These are phyloP conservation scores for Ceyx margarethae DNA, from an alignment of 2,113 vertebrate species.

Conservation along the genomic window DNA sequence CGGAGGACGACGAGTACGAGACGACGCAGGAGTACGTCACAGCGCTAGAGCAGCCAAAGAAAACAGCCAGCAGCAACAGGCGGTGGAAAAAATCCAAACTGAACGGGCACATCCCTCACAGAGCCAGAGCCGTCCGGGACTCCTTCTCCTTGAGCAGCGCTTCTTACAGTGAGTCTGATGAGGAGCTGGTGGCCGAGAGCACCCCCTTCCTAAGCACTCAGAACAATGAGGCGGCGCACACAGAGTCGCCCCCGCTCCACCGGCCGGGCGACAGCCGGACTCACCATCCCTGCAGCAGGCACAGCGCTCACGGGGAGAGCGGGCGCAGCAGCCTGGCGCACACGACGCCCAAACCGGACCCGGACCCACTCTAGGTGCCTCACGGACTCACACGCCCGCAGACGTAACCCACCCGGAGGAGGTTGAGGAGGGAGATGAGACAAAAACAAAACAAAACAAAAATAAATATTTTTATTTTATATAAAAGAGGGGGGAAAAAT, in stretches of 20 bases:
- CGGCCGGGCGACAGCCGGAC: slow-evolving; percentile 90
- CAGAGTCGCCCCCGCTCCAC: slow-evolving; percentile 86
- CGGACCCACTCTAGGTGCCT: slow-evolving; percentile 84
- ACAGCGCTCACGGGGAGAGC: slow-evolving; percentile 76
- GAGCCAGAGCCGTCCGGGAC: slow-evolving; percentile 85
- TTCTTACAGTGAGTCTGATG: slow-evolving; percentile 90
- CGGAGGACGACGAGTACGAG: slow-evolving; percentile 94
- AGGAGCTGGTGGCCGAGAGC: slow-evolving; percentile 91
- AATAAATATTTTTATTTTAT: slow-evolving; percentile 97
- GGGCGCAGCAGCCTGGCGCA: slow-evolving; percentile 85
- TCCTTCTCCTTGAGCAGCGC: slow-evolving; percentile 93
- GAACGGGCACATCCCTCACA: slow-evolving; percentile 91
- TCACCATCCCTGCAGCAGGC: slow-evolving; percentile 87
- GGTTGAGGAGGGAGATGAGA: slow-evolving; percentile 2
- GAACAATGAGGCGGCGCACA: slow-evolving; percentile 79
- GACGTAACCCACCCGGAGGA: slow-evolving; percentile 18
- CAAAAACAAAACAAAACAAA: slow-evolving; percentile 43
- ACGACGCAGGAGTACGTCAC: slow-evolving; percentile 95
- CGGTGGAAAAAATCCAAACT: slow-evolving; percentile 92
- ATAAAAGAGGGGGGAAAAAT: slow-evolving; percentile 88
- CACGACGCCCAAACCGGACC: slow-evolving; percentile 84
- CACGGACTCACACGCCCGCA: neutral
- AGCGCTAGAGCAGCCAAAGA: slow-evolving; percentile 84
- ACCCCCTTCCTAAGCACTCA: slow-evolving; percentile 96
- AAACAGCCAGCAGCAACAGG: slow-evolving; percentile 81